Evolutionary conservation across 2,113 vertebrate genomes (phyloP), one percentile per base, ranked within the genome.

Genomic region (Gavialis gangeticus): DNA sequence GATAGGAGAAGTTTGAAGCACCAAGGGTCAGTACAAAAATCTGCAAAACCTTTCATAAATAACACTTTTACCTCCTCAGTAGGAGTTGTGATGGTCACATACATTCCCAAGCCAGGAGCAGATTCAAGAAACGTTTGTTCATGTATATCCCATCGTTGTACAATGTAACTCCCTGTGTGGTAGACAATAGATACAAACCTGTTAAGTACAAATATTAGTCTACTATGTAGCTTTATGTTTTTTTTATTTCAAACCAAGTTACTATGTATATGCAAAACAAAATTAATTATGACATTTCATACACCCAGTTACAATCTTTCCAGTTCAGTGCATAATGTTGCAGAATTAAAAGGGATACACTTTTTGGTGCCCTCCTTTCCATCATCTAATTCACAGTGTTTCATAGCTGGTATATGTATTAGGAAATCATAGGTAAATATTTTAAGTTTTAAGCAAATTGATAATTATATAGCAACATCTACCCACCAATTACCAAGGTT

Each of bases 61-160:
- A 84, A 21, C 12, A 21, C 60, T 73, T 76, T 95, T 97, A 98
- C 99, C 98, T 99, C 98, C 77, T 95, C 82, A 58, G 96, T 85
- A 78, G 98, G 98, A 69, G 98, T 98, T 95, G 95, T 98, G 73
- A 99, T 96, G 19, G 97, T 99, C 82, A 99, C 98, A 85, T 98
- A 98, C 97, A 99, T 97, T 59, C 99, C 99, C 63, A 99, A 94
- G 25, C 99, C 98, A 91, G 98, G 98, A 73, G 98, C 98, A 86
- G 98, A 97, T 58, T 96, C 96, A 17, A 97, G 97, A 85, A 98
- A 98, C 0, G 91, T 97, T 3, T 93, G 82, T 18, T 71, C 84
- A 16, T 84, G 96, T 12, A 88, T 16, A 95, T 99, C 97, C 99
- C 98, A 99, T 4, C 97, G 97, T 94, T 99, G 98, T 79, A 99